Evolutionary conservation across 1,140 invertebrate genomes (phyloP).

Genomic region (Lepidurus packardi): DNA sequence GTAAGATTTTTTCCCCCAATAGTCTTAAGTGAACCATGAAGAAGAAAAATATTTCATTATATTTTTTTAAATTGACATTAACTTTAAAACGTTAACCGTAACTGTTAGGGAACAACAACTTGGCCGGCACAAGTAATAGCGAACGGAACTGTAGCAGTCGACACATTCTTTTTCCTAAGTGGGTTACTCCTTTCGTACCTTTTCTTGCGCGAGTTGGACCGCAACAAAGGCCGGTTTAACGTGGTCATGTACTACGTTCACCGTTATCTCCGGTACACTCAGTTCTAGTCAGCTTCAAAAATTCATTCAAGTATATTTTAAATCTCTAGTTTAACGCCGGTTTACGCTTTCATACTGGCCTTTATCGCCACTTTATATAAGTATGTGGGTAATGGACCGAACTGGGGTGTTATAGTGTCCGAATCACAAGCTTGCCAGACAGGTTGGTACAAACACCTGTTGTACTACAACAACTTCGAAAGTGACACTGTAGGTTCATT

Average conservation of each 20-base stretch:
- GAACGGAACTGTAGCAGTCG: slow-evolving; percentile 29
- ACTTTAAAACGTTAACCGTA: neutral
- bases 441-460: slow-evolving; percentile 52
- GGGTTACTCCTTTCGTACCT: slow-evolving; percentile 32
- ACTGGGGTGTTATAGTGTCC: slow-evolving; percentile 27
- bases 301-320: neutral
- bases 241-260: slow-evolving; percentile 32
- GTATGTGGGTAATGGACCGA: slow-evolving; percentile 25
- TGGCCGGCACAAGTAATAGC: slow-evolving; percentile 27
- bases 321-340: slow-evolving; percentile 44
- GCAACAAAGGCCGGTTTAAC: slow-evolving; percentile 34
- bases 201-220: slow-evolving; percentile 34
- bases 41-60: neutral
- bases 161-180: slow-evolving; percentile 31
- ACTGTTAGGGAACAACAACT: neutral
- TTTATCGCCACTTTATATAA: slow-evolving; percentile 28
- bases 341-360: slow-evolving; percentile 29
- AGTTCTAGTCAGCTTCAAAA: neutral
- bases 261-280: slow-evolving; percentile 35
- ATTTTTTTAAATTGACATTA: neutral
- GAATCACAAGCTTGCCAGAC: slow-evolving; percentile 52
- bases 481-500: neutral
- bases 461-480: slow-evolving; percentile 40
- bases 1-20: slow-evolving; percentile 51
- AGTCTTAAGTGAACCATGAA: no score